Base-by-base conservation (phyloP, 2,797 vertebrate species). In the Cryptoprocta ferox region DNA sequence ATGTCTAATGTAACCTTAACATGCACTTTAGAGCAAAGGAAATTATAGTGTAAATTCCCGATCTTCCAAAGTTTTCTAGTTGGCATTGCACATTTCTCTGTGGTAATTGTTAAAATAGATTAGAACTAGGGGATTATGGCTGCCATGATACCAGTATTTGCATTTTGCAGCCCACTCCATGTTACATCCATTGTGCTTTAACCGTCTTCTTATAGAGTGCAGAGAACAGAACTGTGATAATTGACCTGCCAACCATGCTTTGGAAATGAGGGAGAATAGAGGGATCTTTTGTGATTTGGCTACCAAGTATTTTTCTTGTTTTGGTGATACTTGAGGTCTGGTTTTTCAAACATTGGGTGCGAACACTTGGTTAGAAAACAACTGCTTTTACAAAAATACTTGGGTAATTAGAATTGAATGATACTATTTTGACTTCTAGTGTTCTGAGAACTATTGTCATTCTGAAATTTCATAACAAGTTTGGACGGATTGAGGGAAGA, bases 341-440 rank as follows among this genome's bases (percentile, higher is more conserved):
- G 61, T 37, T 96, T 92, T 95, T 95, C 93, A 81, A 91, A 63
- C 65, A 45, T 75, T 45, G n/a, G 30, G 24, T 96, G 79, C 86
- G 81, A 94, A 45, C 15, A 4, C 7, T 45, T 75, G 28, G 73
- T 45, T 84, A 97, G 91, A 93, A 73, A 39, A 95, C 26, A 59
- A 80, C n/a, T 14, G 19, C 15, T 91, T 68, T 78, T 59, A 82
- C 8, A 2, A 90, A 97, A 92, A 65, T 75, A 95, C 68, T 81
- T 94, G 70, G 45, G 48, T 83, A 97, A 85, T 88, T 94, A 89
- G 59, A 85, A 39, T 79, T 50, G 56, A 71, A 26, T 75, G 65
- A 35, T 90, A 71, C 59, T 88, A 78, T 85, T 94, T 89, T 84
- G 56, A 88, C 15, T 30, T 45, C 26, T 75, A 45, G 73, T 75